Base-by-base conservation (phyloP, 2,888 invertebrate genomes). In the Hemistola chrysoprasaria region DNA sequence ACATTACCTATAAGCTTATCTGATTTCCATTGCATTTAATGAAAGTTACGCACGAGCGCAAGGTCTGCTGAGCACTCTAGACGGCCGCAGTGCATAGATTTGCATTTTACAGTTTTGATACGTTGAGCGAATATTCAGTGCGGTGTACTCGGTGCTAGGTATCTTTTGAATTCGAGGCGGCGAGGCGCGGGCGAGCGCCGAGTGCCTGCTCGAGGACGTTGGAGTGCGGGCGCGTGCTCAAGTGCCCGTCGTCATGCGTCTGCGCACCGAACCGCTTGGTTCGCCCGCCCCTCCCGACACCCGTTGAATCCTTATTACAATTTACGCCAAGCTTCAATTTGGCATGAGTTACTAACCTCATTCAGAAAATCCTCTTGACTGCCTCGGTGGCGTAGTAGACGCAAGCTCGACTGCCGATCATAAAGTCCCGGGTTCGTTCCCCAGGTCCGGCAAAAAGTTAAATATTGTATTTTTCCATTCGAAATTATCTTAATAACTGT, bases 51-150 rank as follows among this genome's bases (percentile, higher is more conserved):
- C 61, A 66, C 56, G 61, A 63, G 56, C 59, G 60, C 62, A 56
- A 29, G 68, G 58, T 68, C 67, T 64, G 64, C 68, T 65, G 73
- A 78, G 81, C 69, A 79, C 81, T 76, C 75, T 78, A 81, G 82
- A 83, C 79, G 75, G 78, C 80, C 82, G 76, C 79, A 79, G 80
- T 78, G 85, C 83, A 84, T 84, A 83, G 83, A 87, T 88, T 88
- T 88, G 85, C 88, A 87, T 87, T 86, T 86, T 87, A 83, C 81
- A 72, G 82, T 84, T 87, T 85, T 85, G 84, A 85, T 87, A 86
- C 80, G 80, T 82, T 59, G 80, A 76, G 78, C 83, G 85, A 84
- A 86, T 84, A 87, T 87, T 84, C 84, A 86, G 80, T 73, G 74
- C 76, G 71, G 82, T 81, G 84, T 16, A 4, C 66, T 32, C 30